These are phyloP conservation scores for Crocodylus rhombifer DNA, from an alignment of 2,797 vertebrate species.

Conservation along the genomic window DNA sequence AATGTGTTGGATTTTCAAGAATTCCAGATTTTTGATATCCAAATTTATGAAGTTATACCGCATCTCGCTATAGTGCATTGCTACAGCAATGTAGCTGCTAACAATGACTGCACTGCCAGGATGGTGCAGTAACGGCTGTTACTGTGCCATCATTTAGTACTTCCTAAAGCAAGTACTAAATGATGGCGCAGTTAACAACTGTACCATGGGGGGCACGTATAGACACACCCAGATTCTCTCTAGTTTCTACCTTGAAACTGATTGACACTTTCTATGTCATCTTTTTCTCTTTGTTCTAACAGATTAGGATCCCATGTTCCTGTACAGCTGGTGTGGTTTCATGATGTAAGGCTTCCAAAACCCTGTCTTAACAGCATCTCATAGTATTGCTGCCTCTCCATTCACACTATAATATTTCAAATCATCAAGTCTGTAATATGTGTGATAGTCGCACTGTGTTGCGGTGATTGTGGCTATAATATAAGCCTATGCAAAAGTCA, in stretches of 20 bases:
- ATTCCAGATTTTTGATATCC: too few species aligned
- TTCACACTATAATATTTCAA: not conserved
- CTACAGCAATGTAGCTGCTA: too few species aligned
- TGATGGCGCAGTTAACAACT: too few species aligned
- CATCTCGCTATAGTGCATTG: too few species aligned
- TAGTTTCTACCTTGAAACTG: not conserved
- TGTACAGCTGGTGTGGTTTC: not conserved
- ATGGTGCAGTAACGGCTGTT: too few species aligned
- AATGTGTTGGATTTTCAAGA: too few species aligned
- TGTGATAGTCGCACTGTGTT: not conserved
- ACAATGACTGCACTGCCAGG: too few species aligned
- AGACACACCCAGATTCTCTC: not conserved
- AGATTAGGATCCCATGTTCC: not conserved
- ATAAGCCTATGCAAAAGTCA: conserved; percentile 49
- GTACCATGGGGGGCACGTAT: not conserved
- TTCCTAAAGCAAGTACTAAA: too few species aligned
- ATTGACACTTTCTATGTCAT: not conserved
- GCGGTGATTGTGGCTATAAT: not conserved
- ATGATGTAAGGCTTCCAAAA: not conserved
- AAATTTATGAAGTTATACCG: too few species aligned
- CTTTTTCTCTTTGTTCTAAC: not conserved
- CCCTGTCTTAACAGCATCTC: not conserved
- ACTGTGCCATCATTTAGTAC: too few species aligned
- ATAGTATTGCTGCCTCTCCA: not conserved
- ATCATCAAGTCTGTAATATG: not conserved